Base-by-base conservation (phyloP, 2,888 invertebrate genomes). In the Rhagium mordax region DNA sequence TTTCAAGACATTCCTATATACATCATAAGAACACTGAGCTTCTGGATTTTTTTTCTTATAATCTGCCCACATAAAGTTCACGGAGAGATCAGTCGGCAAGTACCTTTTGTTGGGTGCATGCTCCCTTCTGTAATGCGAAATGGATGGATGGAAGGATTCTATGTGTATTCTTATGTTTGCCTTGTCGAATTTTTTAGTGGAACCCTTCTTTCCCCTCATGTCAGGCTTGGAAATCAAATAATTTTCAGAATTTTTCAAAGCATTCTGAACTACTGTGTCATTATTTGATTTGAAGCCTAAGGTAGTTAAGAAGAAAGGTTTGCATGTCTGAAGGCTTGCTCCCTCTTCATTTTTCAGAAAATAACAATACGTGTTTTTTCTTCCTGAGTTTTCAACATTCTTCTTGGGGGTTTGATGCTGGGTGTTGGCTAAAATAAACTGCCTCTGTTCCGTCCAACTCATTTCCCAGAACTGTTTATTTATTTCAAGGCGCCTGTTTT, bases 1-100 rank as follows among this genome's bases (percentile, higher is more conserved):
- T 74, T 60, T 27, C 6, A 57, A 6, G 6, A 8, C 18, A 13
- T 21, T 57, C 8, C 57, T n/a, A 18, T 57, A 57, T 16, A 62
- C 21, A 20, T 75, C 70, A 59, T 74, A 76, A 1, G 74, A 70
- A 21, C 70, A 64, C 20, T 62, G 21, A 33, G 49, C 16, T 16
- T 67, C 55, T 29, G 71, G 72, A 74, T 67, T n/a, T 59, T 64
- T 72, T 57, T 51, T 64, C 21, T 51, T 60, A 53, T 62, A 78
- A 59, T 73, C 71, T 16, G 59, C 24, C 48, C 68, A 69, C 72
- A 72, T 71, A 7, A 47, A 48, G 3, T 2, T 68, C 4, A 70
- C 29, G 7, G 65, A 70, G 8, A 69, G 4, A 21, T 69, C 69
- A 41, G 6, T 33, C 13, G 65, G 21, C 16, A 65, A 20, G 16